Conservation (phyloP, 2,113 vertebrate genomes). For the Rostratula benghalensis region DNA sequence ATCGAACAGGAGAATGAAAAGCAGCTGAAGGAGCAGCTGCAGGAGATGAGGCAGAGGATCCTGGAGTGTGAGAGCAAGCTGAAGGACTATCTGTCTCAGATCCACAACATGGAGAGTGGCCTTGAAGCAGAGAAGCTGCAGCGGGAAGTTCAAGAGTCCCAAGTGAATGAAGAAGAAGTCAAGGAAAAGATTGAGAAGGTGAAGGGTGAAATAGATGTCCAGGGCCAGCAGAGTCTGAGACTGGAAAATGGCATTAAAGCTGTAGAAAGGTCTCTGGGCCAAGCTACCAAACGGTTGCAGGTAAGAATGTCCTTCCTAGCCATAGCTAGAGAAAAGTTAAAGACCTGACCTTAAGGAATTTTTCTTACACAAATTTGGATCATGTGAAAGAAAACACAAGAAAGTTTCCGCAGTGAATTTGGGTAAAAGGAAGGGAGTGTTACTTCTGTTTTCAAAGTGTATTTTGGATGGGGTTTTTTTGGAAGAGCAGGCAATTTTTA, state of each 20-base stretch:
- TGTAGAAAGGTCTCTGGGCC: slow-evolving; percentile 90
- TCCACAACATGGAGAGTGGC: slow-evolving; percentile 86
- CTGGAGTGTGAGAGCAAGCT: slow-evolving; percentile 86
- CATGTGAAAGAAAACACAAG: accelerated
- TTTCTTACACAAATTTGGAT: not conserved
- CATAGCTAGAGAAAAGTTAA: not conserved
- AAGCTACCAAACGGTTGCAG: slow-evolving; percentile 89
- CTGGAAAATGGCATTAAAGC: slow-evolving; percentile 93
- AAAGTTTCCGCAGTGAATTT: not conserved
- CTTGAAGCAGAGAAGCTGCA: slow-evolving; percentile 90
- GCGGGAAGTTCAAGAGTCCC: slow-evolving; percentile 82
- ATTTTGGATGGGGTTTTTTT: not conserved
- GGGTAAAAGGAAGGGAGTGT: not conserved
- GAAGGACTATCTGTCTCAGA: slow-evolving; percentile 83
- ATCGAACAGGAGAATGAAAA: slow-evolving; percentile 95
- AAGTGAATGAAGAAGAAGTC: slow-evolving; percentile 90
- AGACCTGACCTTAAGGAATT: not conserved
- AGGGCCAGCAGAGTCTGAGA: slow-evolving; percentile 90
- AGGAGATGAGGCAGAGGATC: slow-evolving; percentile 87
- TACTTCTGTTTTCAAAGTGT: not conserved
- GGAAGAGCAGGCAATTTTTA: not conserved
- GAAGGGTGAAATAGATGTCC: slow-evolving; percentile 87
- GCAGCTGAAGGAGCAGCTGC: slow-evolving; percentile 91
- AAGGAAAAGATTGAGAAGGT: slow-evolving; percentile 88
- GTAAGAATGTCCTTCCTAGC: slow-evolving; percentile 66